Evolutionary conservation across 2,797 vertebrate species (phyloP), one percentile per base, ranked within the genome.

Genomic region (Centroberyx gerrardi): DNA sequence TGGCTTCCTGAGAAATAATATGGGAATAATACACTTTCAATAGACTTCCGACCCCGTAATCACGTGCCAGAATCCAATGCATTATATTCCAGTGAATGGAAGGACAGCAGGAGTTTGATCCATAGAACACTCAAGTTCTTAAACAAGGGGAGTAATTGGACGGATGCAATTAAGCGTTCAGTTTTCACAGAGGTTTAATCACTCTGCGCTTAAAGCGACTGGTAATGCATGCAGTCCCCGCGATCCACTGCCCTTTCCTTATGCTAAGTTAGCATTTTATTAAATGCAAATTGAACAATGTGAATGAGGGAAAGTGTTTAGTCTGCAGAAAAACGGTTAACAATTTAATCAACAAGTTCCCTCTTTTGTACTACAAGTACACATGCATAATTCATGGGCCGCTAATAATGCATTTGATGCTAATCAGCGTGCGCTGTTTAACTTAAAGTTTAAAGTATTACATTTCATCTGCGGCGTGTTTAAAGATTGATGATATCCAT

Each of bases 211-310:
- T 77, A 64, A 89, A 81, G 60, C 65, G 69, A 80, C 63, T 68
- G 27, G 46, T 65, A 81, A 76, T 72, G 46, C 48, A 74, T 74
- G 70, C 70, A 65, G 58, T 15, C 0, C 60, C 61, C 82, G 62
- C 59, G 46, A 83, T 28, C 65, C 29, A 18, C 59, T 87, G 81
- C 74, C 82, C 83, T 92, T 90, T 88, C 62, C 72, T 78, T 84
- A 87, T 90, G 88, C 90, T 82, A 88, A 91, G 72, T 84, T 82
- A 73, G 81, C 81, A 91, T 80, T 88, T 92, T 85, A 87, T 88
- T 80, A 82, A 75, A 92, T 91, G 89, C 78, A 89, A 91, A 90
- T 92, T 85, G 40, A 87, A 87, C 80, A 87, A 78, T 77, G 68
- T 73, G 69, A 83, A 84, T 72, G 53, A 48, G 71, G 40, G 78